phyloP scores from a whole-genome alignment of 2,113 vertebrate species.

The Pyxicephalus adspersus region DNA sequence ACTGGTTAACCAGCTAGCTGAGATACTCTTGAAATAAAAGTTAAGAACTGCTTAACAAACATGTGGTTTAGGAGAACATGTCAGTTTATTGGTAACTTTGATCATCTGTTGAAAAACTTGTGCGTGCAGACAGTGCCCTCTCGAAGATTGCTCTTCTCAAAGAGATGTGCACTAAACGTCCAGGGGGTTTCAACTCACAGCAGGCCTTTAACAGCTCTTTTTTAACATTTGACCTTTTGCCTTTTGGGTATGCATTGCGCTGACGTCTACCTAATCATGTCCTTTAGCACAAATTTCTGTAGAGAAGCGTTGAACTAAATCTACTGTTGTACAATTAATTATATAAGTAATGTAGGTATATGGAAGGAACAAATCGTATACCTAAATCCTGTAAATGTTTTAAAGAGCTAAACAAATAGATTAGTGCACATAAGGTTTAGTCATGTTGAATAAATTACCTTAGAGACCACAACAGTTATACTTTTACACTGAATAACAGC shows the following conservation, averaged over 20 bases:
- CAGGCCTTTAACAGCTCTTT: background rate
- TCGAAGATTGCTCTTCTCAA: background rate
- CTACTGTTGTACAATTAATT: background rate
- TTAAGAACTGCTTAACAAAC: background rate
- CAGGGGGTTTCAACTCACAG: conserved; percentile 10
- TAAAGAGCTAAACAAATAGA: no score
- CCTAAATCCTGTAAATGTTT: no score
- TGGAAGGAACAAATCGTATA: no score
- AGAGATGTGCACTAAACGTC: background rate
- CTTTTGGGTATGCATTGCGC: conserved; percentile 9
- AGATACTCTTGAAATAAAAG: background rate
- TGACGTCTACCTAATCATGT: background rate
- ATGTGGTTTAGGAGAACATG: background rate
- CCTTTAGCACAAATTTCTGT: background rate
- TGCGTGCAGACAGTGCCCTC: background rate
- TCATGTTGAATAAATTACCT: no score
- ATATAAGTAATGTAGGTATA: background rate
- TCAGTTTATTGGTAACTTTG: background rate
- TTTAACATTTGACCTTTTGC: conserved; percentile 13
- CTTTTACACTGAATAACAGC: no score
- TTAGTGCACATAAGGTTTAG: no score
- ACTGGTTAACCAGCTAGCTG: background rate
- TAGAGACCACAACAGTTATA: no score
- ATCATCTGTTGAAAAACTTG: background rate
- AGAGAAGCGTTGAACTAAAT: background rate